These are phyloP conservation scores for Perithous albicinctus DNA, from an alignment of 2,888 invertebrate genomes.

Conservation along the genomic window DNA sequence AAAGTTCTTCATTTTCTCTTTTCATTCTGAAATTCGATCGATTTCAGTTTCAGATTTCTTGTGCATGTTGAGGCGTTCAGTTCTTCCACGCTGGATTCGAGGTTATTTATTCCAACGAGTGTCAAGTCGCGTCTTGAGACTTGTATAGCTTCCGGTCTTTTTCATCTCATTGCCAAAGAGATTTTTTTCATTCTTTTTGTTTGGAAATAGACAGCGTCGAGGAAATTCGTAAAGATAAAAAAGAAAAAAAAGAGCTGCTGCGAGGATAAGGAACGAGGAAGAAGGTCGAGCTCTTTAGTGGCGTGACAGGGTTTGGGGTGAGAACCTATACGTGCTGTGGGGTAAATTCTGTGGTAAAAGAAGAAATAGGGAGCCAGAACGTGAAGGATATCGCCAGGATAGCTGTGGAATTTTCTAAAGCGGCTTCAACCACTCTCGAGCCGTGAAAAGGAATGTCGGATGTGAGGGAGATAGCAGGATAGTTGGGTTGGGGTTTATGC, in stretches of 20 bases:
- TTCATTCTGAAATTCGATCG: conserved; percentile 12
- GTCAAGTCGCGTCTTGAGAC: conserved; percentile 68
- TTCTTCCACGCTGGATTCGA: conserved; percentile 10
- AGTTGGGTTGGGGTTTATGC: conserved; percentile 9
- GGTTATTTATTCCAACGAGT: conserved; percentile 51
- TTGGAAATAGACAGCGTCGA: neutral
- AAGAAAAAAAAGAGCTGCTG: conserved; percentile 8
- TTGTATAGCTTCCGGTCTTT: conserved; percentile 65
- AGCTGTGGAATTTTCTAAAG: conserved; percentile 48
- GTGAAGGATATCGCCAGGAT: conserved; percentile 43
- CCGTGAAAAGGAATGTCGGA: conserved; percentile 59
- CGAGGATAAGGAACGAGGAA: conserved; percentile 49
- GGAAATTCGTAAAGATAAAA: conserved; percentile 17
- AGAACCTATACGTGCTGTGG: conserved; percentile 11
- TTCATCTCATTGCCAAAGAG: conserved; percentile 66
- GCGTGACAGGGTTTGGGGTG: conserved; percentile 51
- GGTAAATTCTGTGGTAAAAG: conserved; percentile 20
- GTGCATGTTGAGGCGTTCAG: neutral
- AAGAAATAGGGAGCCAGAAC: conserved; percentile 4
- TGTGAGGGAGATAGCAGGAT: conserved; percentile 31
- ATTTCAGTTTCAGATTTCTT: conserved; percentile 21
- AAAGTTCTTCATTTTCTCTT: neutral
- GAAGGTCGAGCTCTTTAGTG: conserved; percentile 37
- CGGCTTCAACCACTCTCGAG: conserved; percentile 53
- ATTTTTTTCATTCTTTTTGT: conserved; percentile 45